Percentiles rank a stretch among this genome's conserved stretches.
Evolutionary conservation across 2,888 invertebrate species (phyloP).

Genomic region (Drosophila sordidapex): DNA sequence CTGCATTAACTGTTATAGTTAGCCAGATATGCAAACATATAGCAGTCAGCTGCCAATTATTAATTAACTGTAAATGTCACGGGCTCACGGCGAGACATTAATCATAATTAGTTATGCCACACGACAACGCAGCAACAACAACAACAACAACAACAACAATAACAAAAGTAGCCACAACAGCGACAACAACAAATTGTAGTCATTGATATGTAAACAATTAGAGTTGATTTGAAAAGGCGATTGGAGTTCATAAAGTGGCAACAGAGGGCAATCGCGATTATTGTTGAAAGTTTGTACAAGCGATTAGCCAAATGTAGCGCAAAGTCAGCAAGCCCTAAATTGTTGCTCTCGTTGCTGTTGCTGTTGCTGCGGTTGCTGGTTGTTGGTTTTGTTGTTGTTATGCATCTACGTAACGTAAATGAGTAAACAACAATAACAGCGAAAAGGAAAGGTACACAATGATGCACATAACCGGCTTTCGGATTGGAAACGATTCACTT

Average conservation of each 20-base stretch:
- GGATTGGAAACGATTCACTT: constrained; percentile 63
- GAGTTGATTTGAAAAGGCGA: constrained; percentile 73
- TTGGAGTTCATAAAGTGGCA: constrained; percentile 63
- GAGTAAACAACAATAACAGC: constrained; percentile 46
- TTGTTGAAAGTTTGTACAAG: constrained; percentile 73
- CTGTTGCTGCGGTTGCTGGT: constrained; percentile 3
- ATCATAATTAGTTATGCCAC: constrained; percentile 82
- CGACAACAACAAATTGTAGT: constrained; percentile 34
- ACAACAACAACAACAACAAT: constrained; percentile 29
- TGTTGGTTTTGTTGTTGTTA: constrained; percentile 23
- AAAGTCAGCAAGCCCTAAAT: constrained; percentile 23
- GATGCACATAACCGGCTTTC: constrained; percentile 68
- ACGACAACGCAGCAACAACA: constrained; percentile 53
- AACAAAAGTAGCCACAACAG: background rate
- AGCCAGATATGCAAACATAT: constrained; percentile 5
- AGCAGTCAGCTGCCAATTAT: constrained; percentile 53
- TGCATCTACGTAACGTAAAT: constrained; percentile 69
- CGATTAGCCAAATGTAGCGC: constrained; percentile 70
- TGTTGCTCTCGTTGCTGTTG: constrained; percentile 19
- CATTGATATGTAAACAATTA: constrained; percentile 78
- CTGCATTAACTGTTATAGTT: constrained; percentile 39
- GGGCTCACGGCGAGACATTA: constrained; percentile 68
- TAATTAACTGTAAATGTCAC: constrained; percentile 74
- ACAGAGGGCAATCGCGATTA: constrained; percentile 49
- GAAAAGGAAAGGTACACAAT: constrained; percentile 62